Evolutionary conservation across 2,113 vertebrate species (phyloP).

Genomic region (Lethenteron camtschaticum): DNA sequence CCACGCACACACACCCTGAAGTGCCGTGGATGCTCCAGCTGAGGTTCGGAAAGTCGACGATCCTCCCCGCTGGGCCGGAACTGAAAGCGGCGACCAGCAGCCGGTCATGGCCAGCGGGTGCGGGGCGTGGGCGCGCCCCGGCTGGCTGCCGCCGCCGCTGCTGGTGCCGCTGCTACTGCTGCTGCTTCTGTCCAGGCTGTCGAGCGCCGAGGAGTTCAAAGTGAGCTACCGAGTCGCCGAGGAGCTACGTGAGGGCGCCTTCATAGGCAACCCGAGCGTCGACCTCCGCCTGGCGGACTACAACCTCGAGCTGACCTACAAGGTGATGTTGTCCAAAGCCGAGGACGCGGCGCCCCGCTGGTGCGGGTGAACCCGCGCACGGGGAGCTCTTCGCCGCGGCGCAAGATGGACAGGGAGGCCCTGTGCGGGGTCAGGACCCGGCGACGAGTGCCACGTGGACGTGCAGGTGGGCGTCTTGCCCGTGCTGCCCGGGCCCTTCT

Average conservation of each 20-base stretch:
- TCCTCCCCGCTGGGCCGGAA: too few species aligned
- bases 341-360: conserved; percentile 37
- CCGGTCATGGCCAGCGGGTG: too few species aligned
- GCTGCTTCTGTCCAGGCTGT: not conserved
- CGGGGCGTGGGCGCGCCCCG: too few species aligned
- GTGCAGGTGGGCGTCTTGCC: conserved; percentile 90
- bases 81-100: too few species aligned
- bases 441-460: conserved; percentile 61
- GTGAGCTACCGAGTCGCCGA: conserved; percentile 4
- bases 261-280: conserved; percentile 2
- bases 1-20: too few species aligned
- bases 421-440: conserved; percentile 43
- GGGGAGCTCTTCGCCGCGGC: conserved; percentile 72
- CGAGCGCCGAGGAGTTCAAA: conserved; percentile 2
- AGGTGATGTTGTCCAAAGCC: conserved; percentile 2
- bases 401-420: conserved; percentile 59
- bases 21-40: too few species aligned
- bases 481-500: conserved; percentile 41
- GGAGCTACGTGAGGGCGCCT: not conserved
- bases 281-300: not conserved
- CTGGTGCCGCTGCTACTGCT: not conserved
- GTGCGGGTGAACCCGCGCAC: conserved; percentile 80
- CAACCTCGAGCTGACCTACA: conserved; percentile 4
- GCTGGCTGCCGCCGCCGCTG: too few species aligned
- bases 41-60: too few species aligned